Base-by-base conservation (phyloP, 2,888 invertebrate genomes). In the Tortrix viridana region DNA sequence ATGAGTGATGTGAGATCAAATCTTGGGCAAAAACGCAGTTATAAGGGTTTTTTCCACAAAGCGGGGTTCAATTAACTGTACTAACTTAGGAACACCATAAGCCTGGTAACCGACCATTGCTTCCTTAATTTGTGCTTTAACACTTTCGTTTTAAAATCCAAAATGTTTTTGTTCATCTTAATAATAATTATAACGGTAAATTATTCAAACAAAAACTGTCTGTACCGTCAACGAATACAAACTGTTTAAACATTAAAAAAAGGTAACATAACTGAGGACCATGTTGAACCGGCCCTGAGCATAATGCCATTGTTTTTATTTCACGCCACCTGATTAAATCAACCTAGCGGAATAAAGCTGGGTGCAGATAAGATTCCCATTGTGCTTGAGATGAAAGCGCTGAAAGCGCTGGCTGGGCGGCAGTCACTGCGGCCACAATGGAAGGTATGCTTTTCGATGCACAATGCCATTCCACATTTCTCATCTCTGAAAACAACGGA, bases 401-500 rank as follows among this genome's bases (percentile, higher is more conserved):
- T 26, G 26, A 26, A 9, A 26, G 26, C 32, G 32, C 65, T 68
- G 73, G 68, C 74, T 69, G 73, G 74, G 74, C 71, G 67, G 69
- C 66, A 56, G 49, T 57, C 50, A 26, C 59, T 50, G 65, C 60
- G 74, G 66, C 62, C 76, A 86, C 83, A 85, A 85, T 84, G 69
- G 79, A 60, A 70, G 70, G 70, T 65, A 74, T 77, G 79, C 77
- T 75, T 67, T 74, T 73, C 79, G 75, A 81, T 87, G 84, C 83
- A 88, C 86, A 88, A 88, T 86, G 79, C 80, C 71, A 76, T 80
- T 78, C 79, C 84, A 81, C 83, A 83, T 83, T 82, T 82, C 78
- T 82, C 81, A 84, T 84, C 76, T 82, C 80, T 81, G 79, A 83
- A 88, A 87, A 88, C 88, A 89, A 85, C 81, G 75, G 81, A 77